Base-by-base conservation (phyloP, 92 coral and sea anemone genomes). In the Epizoanthus illoricatus region DNA sequence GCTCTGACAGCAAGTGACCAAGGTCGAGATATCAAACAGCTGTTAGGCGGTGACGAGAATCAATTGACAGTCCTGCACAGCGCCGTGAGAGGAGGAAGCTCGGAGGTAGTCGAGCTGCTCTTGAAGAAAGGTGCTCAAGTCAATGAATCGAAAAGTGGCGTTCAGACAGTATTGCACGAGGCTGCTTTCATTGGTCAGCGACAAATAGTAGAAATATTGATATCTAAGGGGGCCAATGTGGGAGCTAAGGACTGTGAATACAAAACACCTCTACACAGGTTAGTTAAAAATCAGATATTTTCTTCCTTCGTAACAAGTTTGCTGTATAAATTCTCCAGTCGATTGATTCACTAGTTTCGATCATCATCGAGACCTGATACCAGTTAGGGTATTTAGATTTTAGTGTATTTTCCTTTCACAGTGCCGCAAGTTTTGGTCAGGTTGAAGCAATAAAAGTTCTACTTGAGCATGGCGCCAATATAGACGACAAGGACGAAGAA, bases 341-440 rank as follows among this genome's bases (percentile, higher is more conserved):
- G n/a, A n/a, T n/a, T n/a, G 33, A 1, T 28, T 28, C 33, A 28
- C 33, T 28, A 28, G 33, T 28, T 28, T 28, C 33, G 33, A 28
- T 28, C 33, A 28, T 28, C 33, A 28, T 28, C 1, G 33, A 28
- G 33, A 28, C 33, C 33, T 28, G 33, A 28, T 28, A 28, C 33
- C 33, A 28, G 33, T 28, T 28, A 28, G 33, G 33, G n/a, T n/a
- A n/a, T 28, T 28, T 0, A 28, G 33, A 0, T 28, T 28, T 4
- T 28, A 28, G 33, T 28, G 33, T 28, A 1, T 28, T 45, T 45
- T 65, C 19, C 16, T 19, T 86, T 75, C 12, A 24, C 73, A 91
- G 94, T 21, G 94, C 94, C 24, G 85, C 88, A 33, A 56, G 87
- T 0, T 69, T 82, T 61, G 94, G 94, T 40, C 85, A 87, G 57